These are phyloP conservation scores for Suillia variegata DNA, from an alignment of 2,888 invertebrate genomes.

Conservation along the genomic window DNA sequence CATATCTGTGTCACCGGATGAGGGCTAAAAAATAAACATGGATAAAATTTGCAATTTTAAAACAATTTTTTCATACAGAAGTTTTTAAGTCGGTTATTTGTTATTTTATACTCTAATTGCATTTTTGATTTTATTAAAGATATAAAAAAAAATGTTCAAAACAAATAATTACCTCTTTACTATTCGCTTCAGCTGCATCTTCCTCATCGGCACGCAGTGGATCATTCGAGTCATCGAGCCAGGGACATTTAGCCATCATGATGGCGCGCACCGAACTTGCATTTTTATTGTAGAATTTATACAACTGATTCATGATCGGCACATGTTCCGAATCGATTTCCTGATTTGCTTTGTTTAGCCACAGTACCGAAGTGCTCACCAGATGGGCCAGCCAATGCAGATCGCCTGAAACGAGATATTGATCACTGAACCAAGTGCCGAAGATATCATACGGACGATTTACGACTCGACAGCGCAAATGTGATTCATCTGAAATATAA, in stretches of 20 bases:
- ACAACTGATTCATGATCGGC: constrained; percentile 75
- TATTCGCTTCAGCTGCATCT: too few species aligned
- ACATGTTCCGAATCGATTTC: constrained; percentile 79
- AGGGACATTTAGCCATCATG: constrained; percentile 74
- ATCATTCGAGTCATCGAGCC: constrained; percentile 57
- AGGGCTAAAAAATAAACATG: background rate
- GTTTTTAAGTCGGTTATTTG: too few species aligned
- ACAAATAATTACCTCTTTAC: too few species aligned
- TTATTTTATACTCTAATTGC: too few species aligned
- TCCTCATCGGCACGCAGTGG: constrained; percentile 35
- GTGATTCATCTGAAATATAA: constrained; percentile 67
- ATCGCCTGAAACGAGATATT: constrained; percentile 79
- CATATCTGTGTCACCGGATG: background rate
- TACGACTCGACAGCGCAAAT: constrained; percentile 73
- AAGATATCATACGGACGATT: constrained; percentile 88
- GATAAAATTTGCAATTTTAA: background rate
- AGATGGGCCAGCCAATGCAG: constrained; percentile 79
- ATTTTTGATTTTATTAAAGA: too few species aligned
- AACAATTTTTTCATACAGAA: background rate
- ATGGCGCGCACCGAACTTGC: constrained; percentile 79
- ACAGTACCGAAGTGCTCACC: constrained; percentile 75
- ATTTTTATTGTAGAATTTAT: constrained; percentile 78
- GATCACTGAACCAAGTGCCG: constrained; percentile 87
- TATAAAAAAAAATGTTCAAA: too few species aligned
- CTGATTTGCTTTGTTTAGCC: constrained; percentile 83